A percentile compares a stretch with the other conserved stretches of the same genome.
Evolutionary conservation across 2,888 invertebrate species (phyloP).

Genomic region (Neoscelio sp.): DNA sequence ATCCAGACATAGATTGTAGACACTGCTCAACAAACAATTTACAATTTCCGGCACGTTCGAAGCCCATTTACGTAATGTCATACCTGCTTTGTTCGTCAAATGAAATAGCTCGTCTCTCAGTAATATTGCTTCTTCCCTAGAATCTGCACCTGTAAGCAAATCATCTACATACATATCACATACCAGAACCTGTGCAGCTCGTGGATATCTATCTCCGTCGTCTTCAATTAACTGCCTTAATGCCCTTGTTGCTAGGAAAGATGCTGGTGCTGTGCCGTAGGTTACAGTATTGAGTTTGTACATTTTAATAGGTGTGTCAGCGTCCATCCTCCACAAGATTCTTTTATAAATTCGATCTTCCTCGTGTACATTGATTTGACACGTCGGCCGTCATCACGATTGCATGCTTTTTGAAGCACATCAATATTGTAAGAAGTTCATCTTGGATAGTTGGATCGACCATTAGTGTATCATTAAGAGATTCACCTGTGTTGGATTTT

Average conservation of each 20-base stretch:
- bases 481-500: slow-evolving; percentile 33
- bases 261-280: slow-evolving; percentile 69
- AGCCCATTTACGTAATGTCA: slow-evolving; percentile 54
- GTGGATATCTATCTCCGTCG: not conserved
- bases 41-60: too few relatives aligned
- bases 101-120: slow-evolving; percentile 33
- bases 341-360: slow-evolving; percentile 65
- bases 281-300: slow-evolving; percentile 68
- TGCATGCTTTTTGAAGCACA: slow-evolving; percentile 68
- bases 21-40: too few relatives aligned
- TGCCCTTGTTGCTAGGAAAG: slow-evolving; percentile 64
- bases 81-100: slow-evolving; percentile 28
- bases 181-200: not conserved
- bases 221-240: slow-evolving; percentile 56
- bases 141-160: slow-evolving; percentile 36
- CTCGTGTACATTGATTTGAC: slow-evolving; percentile 60
- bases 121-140: slow-evolving; percentile 52
- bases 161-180: slow-evolving; percentile 46
- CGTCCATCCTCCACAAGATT: slow-evolving; percentile 70
- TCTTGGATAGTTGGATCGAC: slow-evolving; percentile 52
- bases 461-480: slow-evolving; percentile 61
- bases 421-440: slow-evolving; percentile 64
- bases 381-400: slow-evolving; percentile 70
- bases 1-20: slow-evolving; percentile 1
- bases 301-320: slow-evolving; percentile 40